Conservation (phyloP, 1,140 invertebrate species). For the Drosophila nigrodunni region DNA sequence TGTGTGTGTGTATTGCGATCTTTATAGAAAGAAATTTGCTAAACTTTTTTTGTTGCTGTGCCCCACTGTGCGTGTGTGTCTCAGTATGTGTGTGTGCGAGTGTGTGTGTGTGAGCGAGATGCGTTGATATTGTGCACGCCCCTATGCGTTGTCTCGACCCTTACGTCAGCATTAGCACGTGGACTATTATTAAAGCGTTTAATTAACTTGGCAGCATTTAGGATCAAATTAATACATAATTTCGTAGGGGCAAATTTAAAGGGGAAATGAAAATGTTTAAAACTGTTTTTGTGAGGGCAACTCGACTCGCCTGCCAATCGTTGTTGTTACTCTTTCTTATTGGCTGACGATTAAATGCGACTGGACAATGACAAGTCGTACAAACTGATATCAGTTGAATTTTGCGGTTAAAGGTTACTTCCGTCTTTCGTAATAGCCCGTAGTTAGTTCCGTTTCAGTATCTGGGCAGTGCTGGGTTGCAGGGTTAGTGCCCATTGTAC, state of each 20-base stretch:
- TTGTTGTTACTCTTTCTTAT: neutral
- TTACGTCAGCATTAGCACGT: slow-evolving; percentile 83
- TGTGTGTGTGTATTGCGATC: slow-evolving; percentile 35
- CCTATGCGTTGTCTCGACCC: slow-evolving; percentile 72
- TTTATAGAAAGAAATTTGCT: slow-evolving; percentile 55
- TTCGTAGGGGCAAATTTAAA: neutral
- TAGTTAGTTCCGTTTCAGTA: slow-evolving; percentile 30
- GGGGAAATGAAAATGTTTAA: slow-evolving; percentile 2
- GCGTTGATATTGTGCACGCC: slow-evolving; percentile 77
- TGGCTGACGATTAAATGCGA: slow-evolving; percentile 2
- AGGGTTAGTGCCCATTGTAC: neutral
- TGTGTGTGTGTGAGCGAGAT: slow-evolving; percentile 38
- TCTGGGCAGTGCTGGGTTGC: neutral
- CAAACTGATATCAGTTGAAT: slow-evolving; percentile 42
- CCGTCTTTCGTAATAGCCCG: slow-evolving; percentile 37
- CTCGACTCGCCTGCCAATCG: neutral
- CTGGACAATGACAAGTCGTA: slow-evolving; percentile 41
- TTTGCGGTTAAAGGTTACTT: slow-evolving; percentile 48
- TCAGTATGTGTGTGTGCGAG: slow-evolving; percentile 14
- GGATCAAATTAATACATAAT: slow-evolving; percentile 69
- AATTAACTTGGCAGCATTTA: slow-evolving; percentile 72
- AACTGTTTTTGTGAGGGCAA: slow-evolving; percentile 1
- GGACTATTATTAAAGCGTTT: slow-evolving; percentile 78
- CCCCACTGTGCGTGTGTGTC: slow-evolving; percentile 13
- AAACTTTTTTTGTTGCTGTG: slow-evolving; percentile 35